A percentile compares a stretch with the other conserved stretches of the same genome.
These are phyloP conservation scores for Nephrocerus scutellatus DNA, from an alignment of 2,888 invertebrate species.

Conservation along the genomic window DNA sequence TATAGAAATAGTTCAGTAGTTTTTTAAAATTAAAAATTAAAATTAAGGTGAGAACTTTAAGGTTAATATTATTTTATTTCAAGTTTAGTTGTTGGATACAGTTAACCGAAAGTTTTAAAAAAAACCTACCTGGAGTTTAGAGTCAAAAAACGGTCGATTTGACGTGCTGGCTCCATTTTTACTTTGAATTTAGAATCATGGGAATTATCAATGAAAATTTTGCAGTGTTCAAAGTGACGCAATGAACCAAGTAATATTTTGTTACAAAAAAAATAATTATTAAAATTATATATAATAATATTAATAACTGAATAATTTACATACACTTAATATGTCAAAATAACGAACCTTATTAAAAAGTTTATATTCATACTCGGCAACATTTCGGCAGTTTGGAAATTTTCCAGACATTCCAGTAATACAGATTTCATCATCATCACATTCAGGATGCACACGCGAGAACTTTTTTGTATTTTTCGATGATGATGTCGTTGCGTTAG, in stretches of 20 bases:
- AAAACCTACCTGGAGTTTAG: too few species aligned
- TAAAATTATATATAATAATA: background rate
- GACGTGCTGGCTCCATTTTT: too few species aligned
- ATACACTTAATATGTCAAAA: conserved; percentile 20
- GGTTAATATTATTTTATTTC: too few species aligned
- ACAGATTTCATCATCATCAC: conserved; percentile 51
- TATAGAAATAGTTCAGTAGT: too few species aligned
- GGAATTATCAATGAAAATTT: background rate
- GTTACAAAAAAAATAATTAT: background rate
- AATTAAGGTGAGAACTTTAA: too few species aligned
- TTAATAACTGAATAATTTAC: background rate
- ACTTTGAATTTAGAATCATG: too few species aligned
- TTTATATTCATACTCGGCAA: conserved; percentile 56
- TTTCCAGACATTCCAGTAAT: conserved; percentile 56
- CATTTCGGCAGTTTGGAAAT: conserved; percentile 59
- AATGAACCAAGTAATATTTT: background rate
- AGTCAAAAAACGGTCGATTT: too few species aligned
- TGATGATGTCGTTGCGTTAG: conserved; percentile 9
- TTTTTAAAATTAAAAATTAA: too few species aligned
- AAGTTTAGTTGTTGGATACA: too few species aligned
- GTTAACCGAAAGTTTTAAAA: too few species aligned
- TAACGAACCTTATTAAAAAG: conserved; percentile 52
- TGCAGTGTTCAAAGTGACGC: background rate
- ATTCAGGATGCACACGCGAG: conserved; percentile 38
- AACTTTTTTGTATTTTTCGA: conserved; percentile 32